Evolutionary conservation across 2,113 vertebrate genomes (phyloP).

Genomic region (Scolopax mira): DNA sequence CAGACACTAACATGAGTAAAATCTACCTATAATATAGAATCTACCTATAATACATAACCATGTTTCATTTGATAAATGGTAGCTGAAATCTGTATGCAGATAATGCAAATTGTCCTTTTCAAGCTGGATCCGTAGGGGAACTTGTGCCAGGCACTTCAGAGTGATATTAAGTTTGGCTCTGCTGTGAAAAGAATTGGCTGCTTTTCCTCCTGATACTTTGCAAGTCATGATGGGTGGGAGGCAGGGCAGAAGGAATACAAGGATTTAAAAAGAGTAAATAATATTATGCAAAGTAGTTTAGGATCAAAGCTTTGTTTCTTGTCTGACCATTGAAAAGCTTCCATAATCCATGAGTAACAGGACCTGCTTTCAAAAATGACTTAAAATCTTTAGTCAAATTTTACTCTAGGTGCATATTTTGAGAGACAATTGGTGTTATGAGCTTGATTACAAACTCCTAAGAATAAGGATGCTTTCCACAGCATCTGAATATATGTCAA

Average conservation of each 20-base stretch:
- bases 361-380: background rate
- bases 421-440: background rate
- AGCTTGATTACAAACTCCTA: background rate
- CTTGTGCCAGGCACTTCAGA: constrained; percentile 45
- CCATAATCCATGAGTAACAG: background rate
- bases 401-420: background rate
- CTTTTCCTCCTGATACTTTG: background rate
- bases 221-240: constrained; percentile 40
- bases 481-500: background rate
- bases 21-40: background rate
- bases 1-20: background rate
- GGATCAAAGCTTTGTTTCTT: constrained; percentile 57
- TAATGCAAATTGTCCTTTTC: background rate
- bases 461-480: background rate
- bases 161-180: constrained; percentile 18
- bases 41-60: background rate
- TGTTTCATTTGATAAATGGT: background rate
- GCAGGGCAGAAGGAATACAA: constrained; percentile 13
- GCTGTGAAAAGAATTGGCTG: constrained; percentile 21
- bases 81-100: background rate
- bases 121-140: background rate
- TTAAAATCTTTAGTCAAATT: background rate
- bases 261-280: constrained; percentile 50
- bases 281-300: constrained; percentile 43
- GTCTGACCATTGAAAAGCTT: constrained; percentile 18